A percentile compares a stretch with the other conserved stretches of the same genome.
Evolutionary conservation across 2,888 invertebrate species (phyloP).

Genomic region (Marasmarcha lunaedactyla): DNA sequence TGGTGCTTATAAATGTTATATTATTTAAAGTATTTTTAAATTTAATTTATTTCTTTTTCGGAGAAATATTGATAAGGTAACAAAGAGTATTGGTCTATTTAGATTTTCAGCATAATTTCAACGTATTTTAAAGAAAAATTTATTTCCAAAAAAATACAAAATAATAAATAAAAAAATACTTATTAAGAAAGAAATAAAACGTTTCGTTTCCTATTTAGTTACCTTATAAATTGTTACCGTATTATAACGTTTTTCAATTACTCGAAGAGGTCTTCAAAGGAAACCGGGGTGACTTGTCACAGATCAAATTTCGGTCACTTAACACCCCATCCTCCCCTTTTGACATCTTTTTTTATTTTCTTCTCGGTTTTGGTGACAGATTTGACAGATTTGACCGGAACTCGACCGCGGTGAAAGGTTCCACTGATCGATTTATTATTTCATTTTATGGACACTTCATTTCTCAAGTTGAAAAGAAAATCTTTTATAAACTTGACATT

Average conservation of each 20-base stretch:
- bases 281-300: constrained; percentile 25
- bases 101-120: too few relatives aligned
- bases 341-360: constrained; percentile 22
- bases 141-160: too few relatives aligned
- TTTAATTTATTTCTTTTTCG: too few relatives aligned
- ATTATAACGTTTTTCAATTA: constrained; percentile 34
- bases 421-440: constrained; percentile 67
- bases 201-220: too few relatives aligned
- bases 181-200: too few relatives aligned
- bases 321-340: constrained; percentile 28
- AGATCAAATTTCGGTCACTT: constrained; percentile 61
- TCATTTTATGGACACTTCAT: constrained; percentile 67
- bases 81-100: too few relatives aligned
- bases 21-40: too few relatives aligned
- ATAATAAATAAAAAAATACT: too few relatives aligned
- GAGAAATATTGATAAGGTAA: too few relatives aligned
- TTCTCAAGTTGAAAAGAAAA: constrained; percentile 48
- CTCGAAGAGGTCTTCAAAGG: not conserved
- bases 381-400: constrained; percentile 58
- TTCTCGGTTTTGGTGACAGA: constrained; percentile 31
- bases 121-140: too few relatives aligned
- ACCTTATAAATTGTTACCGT: not conserved
- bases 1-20: too few relatives aligned
- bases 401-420: constrained; percentile 39
- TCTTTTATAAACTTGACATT: too few relatives aligned